Conservation (phyloP, 2,888 invertebrate genomes). For the Drosophila seclusa region DNA sequence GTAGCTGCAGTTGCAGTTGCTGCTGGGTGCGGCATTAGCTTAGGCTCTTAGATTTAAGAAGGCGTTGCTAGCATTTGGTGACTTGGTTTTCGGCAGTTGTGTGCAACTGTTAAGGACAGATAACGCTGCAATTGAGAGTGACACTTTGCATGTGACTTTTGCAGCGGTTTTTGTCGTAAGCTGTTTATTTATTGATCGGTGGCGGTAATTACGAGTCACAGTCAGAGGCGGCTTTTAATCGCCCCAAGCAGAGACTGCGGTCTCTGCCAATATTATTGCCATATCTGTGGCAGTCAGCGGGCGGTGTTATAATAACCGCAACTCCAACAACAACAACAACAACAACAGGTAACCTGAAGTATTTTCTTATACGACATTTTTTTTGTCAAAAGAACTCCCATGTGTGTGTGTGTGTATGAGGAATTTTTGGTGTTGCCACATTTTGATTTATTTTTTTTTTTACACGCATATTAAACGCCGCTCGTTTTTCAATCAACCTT, state of each 20-base stretch:
- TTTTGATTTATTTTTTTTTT: slow-evolving; percentile 19
- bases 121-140: slow-evolving; percentile 57
- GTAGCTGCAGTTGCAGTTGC: slow-evolving; percentile 15
- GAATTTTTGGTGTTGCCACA: slow-evolving; percentile 73
- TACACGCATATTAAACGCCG: slow-evolving; percentile 58
- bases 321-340: slow-evolving; percentile 10
- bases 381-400: slow-evolving; percentile 59
- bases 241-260: slow-evolving; percentile 11
- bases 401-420: slow-evolving; percentile 29
- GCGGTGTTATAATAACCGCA: slow-evolving; percentile 67
- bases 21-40: slow-evolving; percentile 70
- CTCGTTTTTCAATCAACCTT: slow-evolving; percentile 68
- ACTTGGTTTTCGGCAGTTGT: slow-evolving; percentile 61
- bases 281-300: slow-evolving; percentile 65
- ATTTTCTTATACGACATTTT: slow-evolving; percentile 64
- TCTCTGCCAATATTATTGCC: slow-evolving; percentile 59
- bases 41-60: slow-evolving; percentile 53
- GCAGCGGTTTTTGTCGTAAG: slow-evolving; percentile 44
- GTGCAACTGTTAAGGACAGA: slow-evolving; percentile 55
- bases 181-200: slow-evolving; percentile 76
- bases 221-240: slow-evolving; percentile 40
- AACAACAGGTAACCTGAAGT: slow-evolving; percentile 40
- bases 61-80: slow-evolving; percentile 64
- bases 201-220: slow-evolving; percentile 63
- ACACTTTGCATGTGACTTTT: slow-evolving; percentile 45